Conservation (phyloP, 2,888 invertebrate genomes). For the Kuschelorhynchus macadamiae region DNA sequence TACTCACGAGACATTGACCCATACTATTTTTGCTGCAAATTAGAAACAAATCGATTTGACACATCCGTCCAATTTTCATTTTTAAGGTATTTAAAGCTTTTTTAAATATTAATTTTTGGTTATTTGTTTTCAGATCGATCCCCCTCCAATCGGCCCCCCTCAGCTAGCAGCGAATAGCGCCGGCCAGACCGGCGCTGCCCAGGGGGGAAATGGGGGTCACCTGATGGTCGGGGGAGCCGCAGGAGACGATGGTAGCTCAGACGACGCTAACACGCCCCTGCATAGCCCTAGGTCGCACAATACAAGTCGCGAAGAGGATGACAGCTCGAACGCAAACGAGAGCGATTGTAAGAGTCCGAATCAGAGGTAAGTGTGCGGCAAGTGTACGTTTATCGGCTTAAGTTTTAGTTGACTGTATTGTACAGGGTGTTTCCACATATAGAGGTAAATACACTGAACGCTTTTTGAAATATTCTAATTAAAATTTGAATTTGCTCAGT, state of each 20-base stretch:
- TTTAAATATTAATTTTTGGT: too few relatives aligned
- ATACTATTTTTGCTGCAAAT: too few relatives aligned
- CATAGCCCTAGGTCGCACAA: constrained; percentile 74
- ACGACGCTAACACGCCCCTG: constrained; percentile 66
- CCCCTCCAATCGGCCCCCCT: constrained; percentile 42
- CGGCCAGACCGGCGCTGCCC: constrained; percentile 45
- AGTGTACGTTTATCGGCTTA: not conserved
- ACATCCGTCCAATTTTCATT: too few relatives aligned
- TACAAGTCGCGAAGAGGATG: constrained; percentile 75
- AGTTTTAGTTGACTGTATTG: not conserved
- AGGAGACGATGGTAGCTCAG: constrained; percentile 60
- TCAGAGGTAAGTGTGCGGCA: constrained; percentile 73
- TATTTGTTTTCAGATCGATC: constrained; percentile 55
- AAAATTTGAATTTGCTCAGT: too few relatives aligned
- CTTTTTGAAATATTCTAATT: too few relatives aligned
- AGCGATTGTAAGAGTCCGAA: constrained; percentile 80
- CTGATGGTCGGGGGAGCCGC: constrained; percentile 26
- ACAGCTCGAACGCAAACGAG: constrained; percentile 79
- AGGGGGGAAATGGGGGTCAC: constrained; percentile 32
- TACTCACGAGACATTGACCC: too few relatives aligned
- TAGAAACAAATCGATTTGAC: too few relatives aligned
- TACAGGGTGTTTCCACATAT: too few relatives aligned
- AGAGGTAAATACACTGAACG: too few relatives aligned
- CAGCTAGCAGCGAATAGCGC: constrained; percentile 50
- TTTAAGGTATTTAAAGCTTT: too few relatives aligned